Evolutionary conservation across 2,888 invertebrate species (phyloP).

Genomic region (Acrobasis suavella): DNA sequence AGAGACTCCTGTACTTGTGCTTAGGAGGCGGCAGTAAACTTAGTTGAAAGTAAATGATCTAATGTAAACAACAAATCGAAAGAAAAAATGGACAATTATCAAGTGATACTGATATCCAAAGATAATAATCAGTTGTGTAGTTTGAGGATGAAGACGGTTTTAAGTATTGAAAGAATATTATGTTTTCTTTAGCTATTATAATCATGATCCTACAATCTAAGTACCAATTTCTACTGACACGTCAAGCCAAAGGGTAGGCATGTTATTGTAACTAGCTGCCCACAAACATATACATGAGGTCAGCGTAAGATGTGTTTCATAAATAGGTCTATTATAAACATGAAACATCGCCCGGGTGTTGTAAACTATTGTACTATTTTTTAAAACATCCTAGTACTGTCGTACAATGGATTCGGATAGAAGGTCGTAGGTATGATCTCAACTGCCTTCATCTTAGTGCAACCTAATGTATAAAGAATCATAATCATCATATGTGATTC

Average conservation of each 20-base stretch:
- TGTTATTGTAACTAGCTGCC: conserved; percentile 40
- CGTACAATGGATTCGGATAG: conserved; percentile 11
- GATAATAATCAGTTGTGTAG: too few species aligned
- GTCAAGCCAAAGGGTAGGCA: conserved; percentile 17
- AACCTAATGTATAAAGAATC: too few species aligned
- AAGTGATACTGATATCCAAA: too few species aligned
- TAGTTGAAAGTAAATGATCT: too few species aligned
- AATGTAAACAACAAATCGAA: too few species aligned
- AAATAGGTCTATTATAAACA: conserved; percentile 62
- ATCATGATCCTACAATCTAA: background rate
- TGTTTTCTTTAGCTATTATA: too few species aligned
- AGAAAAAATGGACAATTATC: too few species aligned
- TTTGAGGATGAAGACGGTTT: too few species aligned
- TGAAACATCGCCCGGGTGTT: conserved; percentile 48
- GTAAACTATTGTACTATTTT: conserved; percentile 52
- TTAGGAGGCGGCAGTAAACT: too few species aligned
- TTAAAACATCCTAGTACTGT: conserved; percentile 40
- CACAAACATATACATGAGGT: conserved; percentile 67
- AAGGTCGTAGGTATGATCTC: conserved; percentile 1
- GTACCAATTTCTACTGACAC: background rate
- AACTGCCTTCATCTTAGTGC: background rate
- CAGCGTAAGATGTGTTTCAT: conserved; percentile 68
- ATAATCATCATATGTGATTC: too few species aligned
- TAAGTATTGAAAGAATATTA: too few species aligned
- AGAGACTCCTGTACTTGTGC: too few species aligned